A percentile compares a stretch with the other conserved stretches of the same genome.
phyloP scores from a whole-genome alignment of 2,888 invertebrate species.

The Polydrusus pterygomalis region DNA sequence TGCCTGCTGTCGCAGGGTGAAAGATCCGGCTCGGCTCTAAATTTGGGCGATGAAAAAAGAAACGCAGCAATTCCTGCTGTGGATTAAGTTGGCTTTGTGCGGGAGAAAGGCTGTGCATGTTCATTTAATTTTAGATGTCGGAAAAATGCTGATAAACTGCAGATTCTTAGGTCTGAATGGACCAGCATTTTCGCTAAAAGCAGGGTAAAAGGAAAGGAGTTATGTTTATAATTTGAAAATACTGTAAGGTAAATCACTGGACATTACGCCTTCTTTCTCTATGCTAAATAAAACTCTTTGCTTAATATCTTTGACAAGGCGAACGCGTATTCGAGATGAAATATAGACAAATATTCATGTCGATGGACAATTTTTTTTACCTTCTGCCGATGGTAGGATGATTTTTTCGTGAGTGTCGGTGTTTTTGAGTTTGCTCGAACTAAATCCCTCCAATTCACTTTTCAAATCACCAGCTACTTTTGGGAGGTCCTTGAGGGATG shows the following conservation, averaged over 20 bases:
- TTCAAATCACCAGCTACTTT: slow-evolving; percentile 93
- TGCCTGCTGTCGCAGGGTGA: slow-evolving; percentile 29
- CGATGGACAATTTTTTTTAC: slow-evolving; percentile 74
- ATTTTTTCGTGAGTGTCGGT: slow-evolving; percentile 94
- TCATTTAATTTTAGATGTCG: slow-evolving; percentile 36
- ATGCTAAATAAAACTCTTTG: too few species aligned
- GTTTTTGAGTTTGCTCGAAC: slow-evolving; percentile 89
- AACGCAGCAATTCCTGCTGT: slow-evolving; percentile 11
- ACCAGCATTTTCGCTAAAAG: too few species aligned
- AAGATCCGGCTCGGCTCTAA: slow-evolving; percentile 28
- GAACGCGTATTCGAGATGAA: background rate
- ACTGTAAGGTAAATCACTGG: too few species aligned
- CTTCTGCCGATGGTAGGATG: slow-evolving; percentile 94
- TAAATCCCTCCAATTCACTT: slow-evolving; percentile 93
- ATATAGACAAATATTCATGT: background rate
- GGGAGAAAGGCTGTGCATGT: background rate
- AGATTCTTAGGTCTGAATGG: background rate
- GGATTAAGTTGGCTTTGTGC: slow-evolving; percentile 33
- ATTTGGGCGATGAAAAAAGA: slow-evolving; percentile 27
- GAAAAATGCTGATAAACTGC: background rate
- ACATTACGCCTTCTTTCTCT: too few species aligned
- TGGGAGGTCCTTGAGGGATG: slow-evolving; percentile 92
- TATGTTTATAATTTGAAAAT: too few species aligned
- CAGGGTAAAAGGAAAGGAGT: too few species aligned
- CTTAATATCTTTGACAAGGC: too few species aligned